Percentiles rank a stretch among this genome's conserved stretches.
These are phyloP conservation scores for Meloe dianella DNA, from an alignment of 2,888 invertebrate species.

Conservation along the genomic window DNA sequence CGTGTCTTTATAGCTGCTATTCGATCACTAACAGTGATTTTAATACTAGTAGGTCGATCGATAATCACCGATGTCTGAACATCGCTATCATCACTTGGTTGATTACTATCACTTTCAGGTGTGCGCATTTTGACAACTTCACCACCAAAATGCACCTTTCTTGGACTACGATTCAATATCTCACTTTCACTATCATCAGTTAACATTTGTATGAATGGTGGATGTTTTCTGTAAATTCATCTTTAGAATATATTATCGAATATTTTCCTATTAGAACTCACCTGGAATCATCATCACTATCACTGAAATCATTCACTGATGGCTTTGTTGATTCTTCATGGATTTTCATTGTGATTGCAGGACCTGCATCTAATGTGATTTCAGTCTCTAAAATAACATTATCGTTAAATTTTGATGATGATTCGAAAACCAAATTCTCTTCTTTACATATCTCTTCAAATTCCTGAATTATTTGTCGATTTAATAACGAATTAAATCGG, in stretches of 20 bases:
- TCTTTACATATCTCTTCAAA: slow-evolving; percentile 69
- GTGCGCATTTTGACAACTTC: slow-evolving; percentile 85
- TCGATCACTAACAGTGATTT: slow-evolving; percentile 47
- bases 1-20: slow-evolving; percentile 43
- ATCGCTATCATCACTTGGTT: slow-evolving; percentile 57
- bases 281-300: slow-evolving; percentile 50
- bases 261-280: slow-evolving; percentile 25
- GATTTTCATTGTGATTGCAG: slow-evolving; percentile 83
- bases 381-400: slow-evolving; percentile 83
- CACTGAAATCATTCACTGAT: slow-evolving; percentile 42
- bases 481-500: slow-evolving; percentile 65
- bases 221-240: slow-evolving; percentile 39
- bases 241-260: neutral
- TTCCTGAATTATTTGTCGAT: slow-evolving; percentile 57
- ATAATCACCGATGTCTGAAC: slow-evolving; percentile 28
- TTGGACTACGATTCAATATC: slow-evolving; percentile 64
- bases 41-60: slow-evolving; percentile 35
- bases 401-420: slow-evolving; percentile 57
- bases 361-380: slow-evolving; percentile 80
- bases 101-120: slow-evolving; percentile 78
- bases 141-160: slow-evolving; percentile 85
- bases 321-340: slow-evolving; percentile 68
- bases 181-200: slow-evolving; percentile 65
- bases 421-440: slow-evolving; percentile 58
- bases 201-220: slow-evolving; percentile 67